Base-by-base conservation (phyloP, 2,113 vertebrate genomes). In the Oreotrochilus melanogaster region DNA sequence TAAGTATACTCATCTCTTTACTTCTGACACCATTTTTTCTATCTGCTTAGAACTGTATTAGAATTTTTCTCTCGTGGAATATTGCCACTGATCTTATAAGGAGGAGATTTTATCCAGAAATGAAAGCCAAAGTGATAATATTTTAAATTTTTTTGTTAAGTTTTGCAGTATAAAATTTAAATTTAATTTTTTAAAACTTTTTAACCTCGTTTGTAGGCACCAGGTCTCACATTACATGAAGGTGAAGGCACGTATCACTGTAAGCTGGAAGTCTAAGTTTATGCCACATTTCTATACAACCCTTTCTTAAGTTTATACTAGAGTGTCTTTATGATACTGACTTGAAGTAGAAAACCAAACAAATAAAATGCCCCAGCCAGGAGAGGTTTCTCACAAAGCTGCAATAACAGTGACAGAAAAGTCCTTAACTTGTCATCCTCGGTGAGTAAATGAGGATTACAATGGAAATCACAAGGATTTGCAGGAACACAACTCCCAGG, bases 351-450 rank as follows among this genome's bases (percentile, higher is more conserved):
- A 21, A 28, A 60, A 61, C 48, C 42, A 11, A 62, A 35, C 7
- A 24, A 24, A 13, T 25, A 61, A 19, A 48, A 61, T 19, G 12
- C 37, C 47, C 42, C 19, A 64, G 53, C 19, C 33, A 24, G 54
- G 50, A 27, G 43, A 5, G 21, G 13, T 51, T 85, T 91, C 39
- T 22, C 53, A 33, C 75, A 31, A 47, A 37, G 7, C n/a, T 67
- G 57, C 83, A 54, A n/a, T 69, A 47, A 45, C 19, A 39, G 11
- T 4, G 18, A 22, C 51, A 88, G 93, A 8, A 28, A 67, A 91
- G 45, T 25, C 83, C 67, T 78, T 85, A 88, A 94, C 61, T 88
- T 91, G 80, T 71, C 96, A 76, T 67, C 56, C 54, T 39, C 64
- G 42, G 54, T 37, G 86, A 65, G 91, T 61, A 42, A 31, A 23